Evolutionary conservation across 2,797 vertebrate genomes (phyloP).

Genomic region (Lycodopsis pacificus): DNA sequence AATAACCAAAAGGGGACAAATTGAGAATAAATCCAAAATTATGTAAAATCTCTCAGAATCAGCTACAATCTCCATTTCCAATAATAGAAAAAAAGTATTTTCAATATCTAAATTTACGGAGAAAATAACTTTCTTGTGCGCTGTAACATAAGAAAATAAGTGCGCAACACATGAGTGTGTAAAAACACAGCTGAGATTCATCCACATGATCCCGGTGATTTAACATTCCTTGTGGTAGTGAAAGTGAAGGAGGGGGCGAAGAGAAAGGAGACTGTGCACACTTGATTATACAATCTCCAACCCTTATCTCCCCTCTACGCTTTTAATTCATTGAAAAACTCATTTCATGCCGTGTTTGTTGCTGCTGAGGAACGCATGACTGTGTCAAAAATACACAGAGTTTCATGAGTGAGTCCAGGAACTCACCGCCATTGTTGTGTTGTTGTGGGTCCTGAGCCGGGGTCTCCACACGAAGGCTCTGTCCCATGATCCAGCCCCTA

Average conservation of each 20-base stretch:
- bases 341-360: slow-evolving; percentile 18
- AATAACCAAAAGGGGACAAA: not conserved
- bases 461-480: slow-evolving; percentile 82
- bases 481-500: slow-evolving; percentile 87
- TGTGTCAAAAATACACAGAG: slow-evolving; percentile 22
- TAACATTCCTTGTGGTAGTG: slow-evolving; percentile 75
- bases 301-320: slow-evolving; percentile 11
- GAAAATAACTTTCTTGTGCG: not conserved
- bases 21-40: not conserved
- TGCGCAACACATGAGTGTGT: slow-evolving; percentile 40
- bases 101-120: not conserved
- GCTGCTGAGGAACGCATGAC: slow-evolving; percentile 16
- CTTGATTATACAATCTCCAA: slow-evolving; percentile 55
- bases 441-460: slow-evolving; percentile 74
- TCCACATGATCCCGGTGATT: slow-evolving; percentile 70
- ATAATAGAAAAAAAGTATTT: not conserved
- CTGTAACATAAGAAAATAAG: slow-evolving; percentile 22
- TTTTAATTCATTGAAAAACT: slow-evolving; percentile 20
- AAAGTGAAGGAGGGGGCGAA: slow-evolving; percentile 47
- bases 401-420: slow-evolving; percentile 47
- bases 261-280: slow-evolving; percentile 32
- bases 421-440: slow-evolving; percentile 79
- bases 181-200: slow-evolving; percentile 70
- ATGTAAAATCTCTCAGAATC: not conserved
- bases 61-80: slow-evolving; percentile 5